phyloP scores from a whole-genome alignment of 1,140 invertebrate species.

The Tetranychus urticae region DNA sequence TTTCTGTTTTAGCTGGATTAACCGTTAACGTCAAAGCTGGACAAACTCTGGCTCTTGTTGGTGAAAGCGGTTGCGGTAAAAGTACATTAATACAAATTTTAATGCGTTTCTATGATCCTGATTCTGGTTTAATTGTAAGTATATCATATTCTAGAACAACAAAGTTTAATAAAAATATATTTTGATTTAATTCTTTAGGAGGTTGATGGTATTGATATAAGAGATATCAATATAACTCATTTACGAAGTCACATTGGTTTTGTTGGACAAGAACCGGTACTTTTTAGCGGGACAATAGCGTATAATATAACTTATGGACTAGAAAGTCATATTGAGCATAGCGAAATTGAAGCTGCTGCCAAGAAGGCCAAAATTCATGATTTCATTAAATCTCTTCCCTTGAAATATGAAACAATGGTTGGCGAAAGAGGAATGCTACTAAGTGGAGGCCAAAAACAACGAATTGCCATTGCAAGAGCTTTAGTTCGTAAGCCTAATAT shows the following conservation, averaged over 20 bases:
- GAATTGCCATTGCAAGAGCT: constrained; percentile 68
- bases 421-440: constrained; percentile 59
- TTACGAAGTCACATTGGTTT: constrained; percentile 66
- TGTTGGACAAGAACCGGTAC: constrained; percentile 92
- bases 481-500: constrained; percentile 61
- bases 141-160: not conserved
- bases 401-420: constrained; percentile 60
- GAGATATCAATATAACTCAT: constrained; percentile 53
- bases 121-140: constrained; percentile 15
- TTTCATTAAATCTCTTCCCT: constrained; percentile 60
- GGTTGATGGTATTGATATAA: constrained; percentile 66
- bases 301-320: constrained; percentile 80
- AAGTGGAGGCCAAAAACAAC: constrained; percentile 71
- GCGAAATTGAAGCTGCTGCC: constrained; percentile 45
- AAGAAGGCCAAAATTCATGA: constrained; percentile 66
- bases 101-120: constrained; percentile 85
- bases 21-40: constrained; percentile 71
- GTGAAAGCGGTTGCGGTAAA: constrained; percentile 90
- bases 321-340: constrained; percentile 27
- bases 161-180: too few relatives aligned
- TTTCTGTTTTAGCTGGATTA: constrained; percentile 59
- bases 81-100: constrained; percentile 82
- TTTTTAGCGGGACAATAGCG: constrained; percentile 84
- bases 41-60: constrained; percentile 90
- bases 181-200: too few relatives aligned